Conservation (phyloP, 2,797 vertebrate genomes). For the Rhyacichthys aspro region DNA sequence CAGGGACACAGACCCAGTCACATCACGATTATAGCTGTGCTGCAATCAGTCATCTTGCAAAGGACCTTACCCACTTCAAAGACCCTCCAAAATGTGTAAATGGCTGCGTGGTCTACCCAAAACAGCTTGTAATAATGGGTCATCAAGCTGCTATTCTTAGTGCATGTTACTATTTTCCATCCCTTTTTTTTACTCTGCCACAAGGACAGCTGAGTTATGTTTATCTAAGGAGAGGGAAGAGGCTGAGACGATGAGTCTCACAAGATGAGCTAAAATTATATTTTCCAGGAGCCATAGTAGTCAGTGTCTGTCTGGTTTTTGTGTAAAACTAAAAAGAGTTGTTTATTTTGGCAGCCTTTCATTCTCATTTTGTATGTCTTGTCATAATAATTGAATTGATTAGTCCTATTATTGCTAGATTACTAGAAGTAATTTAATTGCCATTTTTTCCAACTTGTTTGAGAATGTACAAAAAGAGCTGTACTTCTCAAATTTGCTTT, state of each 20-base stretch:
- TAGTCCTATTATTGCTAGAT: too few species aligned
- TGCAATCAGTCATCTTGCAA: slow-evolving; percentile 63
- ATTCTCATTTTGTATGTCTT: too few species aligned
- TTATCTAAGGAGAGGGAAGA: slow-evolving; percentile 9
- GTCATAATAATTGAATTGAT: too few species aligned
- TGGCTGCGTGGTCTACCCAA: slow-evolving; percentile 28
- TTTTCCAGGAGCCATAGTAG: background rate
- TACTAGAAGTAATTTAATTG: too few species aligned
- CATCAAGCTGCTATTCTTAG: slow-evolving; percentile 57
- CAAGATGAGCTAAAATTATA: background rate
- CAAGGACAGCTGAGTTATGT: slow-evolving; percentile 42
- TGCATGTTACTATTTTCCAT: slow-evolving; percentile 44
- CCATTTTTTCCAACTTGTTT: too few species aligned
- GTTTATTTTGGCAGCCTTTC: too few species aligned
- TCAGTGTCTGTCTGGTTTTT: background rate
- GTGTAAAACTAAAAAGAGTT: too few species aligned
- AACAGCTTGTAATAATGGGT: slow-evolving; percentile 40
- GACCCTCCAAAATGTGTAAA: slow-evolving; percentile 49
- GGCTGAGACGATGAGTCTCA: background rate
- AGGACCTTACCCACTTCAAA: slow-evolving; percentile 54
- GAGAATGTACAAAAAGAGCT: too few species aligned
- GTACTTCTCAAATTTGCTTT: too few species aligned
- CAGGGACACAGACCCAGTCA: slow-evolving; percentile 4
- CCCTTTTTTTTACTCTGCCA: slow-evolving; percentile 23
- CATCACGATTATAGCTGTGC: slow-evolving; percentile 29